Base-by-base conservation (phyloP, 2,888 invertebrate species). In the Spodoptera exigua region DNA sequence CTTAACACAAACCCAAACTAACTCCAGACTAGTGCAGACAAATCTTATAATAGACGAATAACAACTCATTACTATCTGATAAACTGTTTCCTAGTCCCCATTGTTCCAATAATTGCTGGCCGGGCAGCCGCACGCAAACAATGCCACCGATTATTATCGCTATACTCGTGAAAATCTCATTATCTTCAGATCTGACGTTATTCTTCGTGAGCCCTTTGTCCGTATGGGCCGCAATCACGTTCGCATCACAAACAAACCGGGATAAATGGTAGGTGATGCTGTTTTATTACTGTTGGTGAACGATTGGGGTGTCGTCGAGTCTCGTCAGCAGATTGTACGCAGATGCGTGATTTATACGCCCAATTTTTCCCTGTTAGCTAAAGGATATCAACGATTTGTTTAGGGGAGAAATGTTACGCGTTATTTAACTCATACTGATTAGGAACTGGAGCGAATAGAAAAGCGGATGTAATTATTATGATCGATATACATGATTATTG, bases 111-210 rank as follows among this genome's bases (percentile, higher is more conserved):
- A 80, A 84, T 84, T 77, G 79, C 65, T 64, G 71, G 66, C 74
- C 69, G 78, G 77, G 77, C 71, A 78, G 61, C 75, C 76, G 59
- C 76, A 74, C 74, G 77, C 81, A 80, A 81, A 84, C 84, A 85
- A 83, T 79, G 74, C 76, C 72, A 79, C 81, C 83, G 81, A 83
- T 84, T 85, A 88, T 83, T 84, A 83, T 84, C 82, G 80, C 84
- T 83, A 84, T 83, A 82, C 83, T 84, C 81, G 81, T 86, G 84
- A 82, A 87, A 87, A 85, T 83, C 88, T 88, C 89, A 89, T 89
- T 86, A 86, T 79, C 79, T 78, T 70, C 80, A 83, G 83, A 85
- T 84, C 78, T 80, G 78, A 64, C 73, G 80, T 82, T 80, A 80
- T 79, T 79, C 78, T 77, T 76, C 70, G 61, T 73, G 18, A 54